Conservation (phyloP, 2,888 invertebrate species). For the Parapristionchus giblindavisi region DNA sequence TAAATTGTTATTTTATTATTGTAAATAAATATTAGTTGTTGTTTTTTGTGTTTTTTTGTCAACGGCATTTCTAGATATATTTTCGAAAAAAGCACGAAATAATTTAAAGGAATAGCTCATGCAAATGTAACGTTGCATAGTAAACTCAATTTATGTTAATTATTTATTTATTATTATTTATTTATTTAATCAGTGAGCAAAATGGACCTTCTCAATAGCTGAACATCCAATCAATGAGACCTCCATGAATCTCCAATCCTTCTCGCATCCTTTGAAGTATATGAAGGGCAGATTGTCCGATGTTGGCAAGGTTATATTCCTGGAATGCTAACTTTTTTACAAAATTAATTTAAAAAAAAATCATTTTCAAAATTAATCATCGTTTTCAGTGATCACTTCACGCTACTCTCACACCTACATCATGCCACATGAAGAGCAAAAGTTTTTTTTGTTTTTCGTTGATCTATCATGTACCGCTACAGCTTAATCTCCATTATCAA, state of each 20-base stretch:
- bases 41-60: no score
- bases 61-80: no score
- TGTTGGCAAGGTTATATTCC: constrained; percentile 46
- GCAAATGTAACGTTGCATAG: no score
- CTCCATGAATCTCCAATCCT: constrained; percentile 48
- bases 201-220: constrained; percentile 21
- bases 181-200: no score
- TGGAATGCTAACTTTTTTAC: constrained; percentile 17
- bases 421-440: no score
- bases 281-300: constrained; percentile 43
- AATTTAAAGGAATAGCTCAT: no score
- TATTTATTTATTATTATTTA: neutral
- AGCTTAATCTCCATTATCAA: neutral
- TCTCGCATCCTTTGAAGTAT: constrained; percentile 48
- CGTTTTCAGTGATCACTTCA: neutral
- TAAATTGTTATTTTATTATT: neutral
- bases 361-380: neutral
- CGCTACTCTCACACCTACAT: no score
- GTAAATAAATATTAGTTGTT: neutral
- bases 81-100: no score
- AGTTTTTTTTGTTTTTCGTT: neutral
- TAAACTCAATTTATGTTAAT: neutral
- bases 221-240: constrained; percentile 45
- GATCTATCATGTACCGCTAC: neutral
- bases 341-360: neutral